A percentile compares a stretch with the other conserved stretches of the same genome.
Conservation (phyloP, 2,113 vertebrate species). For the Eupsittula cactorum region DNA sequence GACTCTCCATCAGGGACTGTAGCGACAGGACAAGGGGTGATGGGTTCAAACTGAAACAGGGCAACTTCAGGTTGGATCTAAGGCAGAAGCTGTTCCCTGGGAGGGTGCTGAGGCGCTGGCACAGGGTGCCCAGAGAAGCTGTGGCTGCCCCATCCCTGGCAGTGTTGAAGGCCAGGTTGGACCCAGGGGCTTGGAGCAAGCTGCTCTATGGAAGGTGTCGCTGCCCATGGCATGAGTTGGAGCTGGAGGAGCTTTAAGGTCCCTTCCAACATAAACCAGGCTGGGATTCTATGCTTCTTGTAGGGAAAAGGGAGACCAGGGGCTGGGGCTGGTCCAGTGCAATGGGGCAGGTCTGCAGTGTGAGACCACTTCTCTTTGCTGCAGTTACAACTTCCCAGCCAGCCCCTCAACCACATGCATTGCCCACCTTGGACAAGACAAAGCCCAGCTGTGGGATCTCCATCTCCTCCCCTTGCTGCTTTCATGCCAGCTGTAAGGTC, state of each 20-base stretch:
- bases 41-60: too few relatives aligned
- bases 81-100: too few relatives aligned
- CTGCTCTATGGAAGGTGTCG: too few relatives aligned
- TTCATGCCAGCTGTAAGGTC: not conserved
- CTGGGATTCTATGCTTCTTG: not conserved
- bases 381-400: not conserved
- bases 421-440: not conserved
- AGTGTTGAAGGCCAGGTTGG: too few relatives aligned
- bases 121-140: too few relatives aligned
- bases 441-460: not conserved
- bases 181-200: too few relatives aligned
- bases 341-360: not conserved
- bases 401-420: accelerated
- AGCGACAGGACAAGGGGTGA: too few relatives aligned
- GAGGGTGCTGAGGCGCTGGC: too few relatives aligned
- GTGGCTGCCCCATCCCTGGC: too few relatives aligned
- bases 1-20: too few relatives aligned
- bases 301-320: not conserved
- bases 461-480: not conserved
- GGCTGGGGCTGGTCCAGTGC: not conserved
- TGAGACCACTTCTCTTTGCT: not conserved
- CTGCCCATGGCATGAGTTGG: accelerated
- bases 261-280: not conserved
- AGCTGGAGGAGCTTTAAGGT: not conserved
- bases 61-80: too few relatives aligned